Conservation (phyloP, 2,113 vertebrate species). For the Vidua chalybeata region DNA sequence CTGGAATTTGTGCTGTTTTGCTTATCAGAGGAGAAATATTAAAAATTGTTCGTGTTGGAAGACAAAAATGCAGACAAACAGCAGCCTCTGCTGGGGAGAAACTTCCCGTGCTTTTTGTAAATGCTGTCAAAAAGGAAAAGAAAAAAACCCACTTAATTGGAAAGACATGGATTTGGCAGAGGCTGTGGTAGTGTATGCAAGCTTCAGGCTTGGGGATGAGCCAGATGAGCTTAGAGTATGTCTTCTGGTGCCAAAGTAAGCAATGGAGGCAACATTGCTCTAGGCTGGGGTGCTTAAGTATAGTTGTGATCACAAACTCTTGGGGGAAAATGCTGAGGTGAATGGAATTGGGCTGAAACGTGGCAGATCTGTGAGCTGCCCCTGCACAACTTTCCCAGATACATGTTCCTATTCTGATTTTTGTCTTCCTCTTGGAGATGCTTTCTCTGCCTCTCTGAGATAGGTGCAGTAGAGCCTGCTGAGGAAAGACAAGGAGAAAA, state of each 20-base stretch:
- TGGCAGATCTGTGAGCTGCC: background rate
- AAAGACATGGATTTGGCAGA: background rate
- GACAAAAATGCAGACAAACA: background rate
- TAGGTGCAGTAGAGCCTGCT: background rate
- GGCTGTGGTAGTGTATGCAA: background rate
- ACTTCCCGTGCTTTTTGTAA: background rate
- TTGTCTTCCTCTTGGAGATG: background rate
- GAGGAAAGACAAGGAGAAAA: background rate
- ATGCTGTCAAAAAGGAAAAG: background rate
- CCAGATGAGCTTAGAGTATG: background rate
- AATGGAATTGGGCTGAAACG: background rate
- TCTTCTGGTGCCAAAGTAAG: background rate
- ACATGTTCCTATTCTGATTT: background rate
- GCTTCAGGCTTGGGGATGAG: background rate
- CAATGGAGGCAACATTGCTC: background rate
- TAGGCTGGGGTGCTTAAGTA: background rate
- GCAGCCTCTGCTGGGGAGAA: slow-evolving; percentile 52
- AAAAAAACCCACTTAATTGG: background rate
- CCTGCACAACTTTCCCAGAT: background rate
- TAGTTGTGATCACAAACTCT: background rate
- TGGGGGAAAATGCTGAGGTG: background rate
- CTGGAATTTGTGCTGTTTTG: background rate
- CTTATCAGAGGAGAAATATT: background rate
- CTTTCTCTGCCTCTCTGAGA: background rate
- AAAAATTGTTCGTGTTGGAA: background rate